These are phyloP conservation scores for Philhelius pedissequus DNA, from an alignment of 2,888 invertebrate genomes.

Conservation along the genomic window DNA sequence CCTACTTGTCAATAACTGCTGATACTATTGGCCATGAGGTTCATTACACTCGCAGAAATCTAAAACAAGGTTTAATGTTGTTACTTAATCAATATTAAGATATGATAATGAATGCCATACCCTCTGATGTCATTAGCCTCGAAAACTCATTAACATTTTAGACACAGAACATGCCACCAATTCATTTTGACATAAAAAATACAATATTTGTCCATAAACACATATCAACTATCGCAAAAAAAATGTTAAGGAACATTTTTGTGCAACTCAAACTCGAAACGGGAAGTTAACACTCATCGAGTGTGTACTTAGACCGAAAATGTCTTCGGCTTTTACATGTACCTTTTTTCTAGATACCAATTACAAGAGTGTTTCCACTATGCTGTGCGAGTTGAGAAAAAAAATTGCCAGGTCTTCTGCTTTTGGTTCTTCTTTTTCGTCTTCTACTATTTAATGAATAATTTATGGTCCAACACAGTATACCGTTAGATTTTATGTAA, in stretches of 20 bases:
- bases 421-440: neutral
- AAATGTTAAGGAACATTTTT: neutral
- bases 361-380: constrained; percentile 12
- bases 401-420: constrained; percentile 6
- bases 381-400: neutral
- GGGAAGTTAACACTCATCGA: constrained; percentile 10
- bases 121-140: neutral
- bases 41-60: neutral
- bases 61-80: neutral
- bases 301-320: neutral
- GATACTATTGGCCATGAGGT: neutral
- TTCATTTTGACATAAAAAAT: neutral
- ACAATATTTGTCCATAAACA: constrained; percentile 3
- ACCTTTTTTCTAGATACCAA: constrained; percentile 4
- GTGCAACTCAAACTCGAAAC: neutral
- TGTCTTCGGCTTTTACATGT: neutral
- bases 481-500: constrained; percentile 66
- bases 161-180: neutral
- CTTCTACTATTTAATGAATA: constrained; percentile 51
- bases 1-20: neutral
- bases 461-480: constrained; percentile 59
- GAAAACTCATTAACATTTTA: neutral
- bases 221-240: neutral
- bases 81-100: constrained; percentile 2
- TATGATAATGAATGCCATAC: neutral